These are phyloP conservation scores for Pteropus alecto DNA, from an alignment of 2,113 vertebrate species.

Conservation along the genomic window DNA sequence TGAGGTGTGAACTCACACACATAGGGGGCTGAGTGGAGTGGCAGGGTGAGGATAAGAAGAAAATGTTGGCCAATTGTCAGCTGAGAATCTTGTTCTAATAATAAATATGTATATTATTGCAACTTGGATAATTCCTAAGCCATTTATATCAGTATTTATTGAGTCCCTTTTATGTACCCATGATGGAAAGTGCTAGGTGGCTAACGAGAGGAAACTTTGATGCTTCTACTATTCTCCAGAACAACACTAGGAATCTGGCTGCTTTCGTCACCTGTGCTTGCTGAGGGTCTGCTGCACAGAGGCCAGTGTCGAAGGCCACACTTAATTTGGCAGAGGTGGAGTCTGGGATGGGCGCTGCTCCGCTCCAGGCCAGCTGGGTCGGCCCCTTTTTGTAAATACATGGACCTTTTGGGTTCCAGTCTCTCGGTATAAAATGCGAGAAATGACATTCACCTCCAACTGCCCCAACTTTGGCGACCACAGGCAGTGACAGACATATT, in stretches of 20 bases:
- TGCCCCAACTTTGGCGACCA: neutral
- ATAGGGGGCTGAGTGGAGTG: neutral
- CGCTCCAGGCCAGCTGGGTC: neutral
- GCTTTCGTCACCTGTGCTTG: accelerated
- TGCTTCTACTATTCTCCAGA: neutral
- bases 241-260: neutral
- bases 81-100: neutral
- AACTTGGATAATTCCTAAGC: neutral
- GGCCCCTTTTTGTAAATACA: neutral
- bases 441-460: neutral
- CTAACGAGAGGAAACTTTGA: neutral
- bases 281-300: neutral
- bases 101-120: neutral
- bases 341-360: too few relatives aligned
- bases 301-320: neutral
- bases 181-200: neutral
- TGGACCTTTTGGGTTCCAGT: neutral
- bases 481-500: neutral
- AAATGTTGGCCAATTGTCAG: neutral
- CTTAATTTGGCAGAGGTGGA: accelerated
- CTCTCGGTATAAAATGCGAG: neutral
- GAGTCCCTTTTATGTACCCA: neutral
- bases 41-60: neutral
- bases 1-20: neutral
- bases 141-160: neutral